phyloP scores from a whole-genome alignment of 2,113 vertebrate species.

The Charadrius vociferus region DNA sequence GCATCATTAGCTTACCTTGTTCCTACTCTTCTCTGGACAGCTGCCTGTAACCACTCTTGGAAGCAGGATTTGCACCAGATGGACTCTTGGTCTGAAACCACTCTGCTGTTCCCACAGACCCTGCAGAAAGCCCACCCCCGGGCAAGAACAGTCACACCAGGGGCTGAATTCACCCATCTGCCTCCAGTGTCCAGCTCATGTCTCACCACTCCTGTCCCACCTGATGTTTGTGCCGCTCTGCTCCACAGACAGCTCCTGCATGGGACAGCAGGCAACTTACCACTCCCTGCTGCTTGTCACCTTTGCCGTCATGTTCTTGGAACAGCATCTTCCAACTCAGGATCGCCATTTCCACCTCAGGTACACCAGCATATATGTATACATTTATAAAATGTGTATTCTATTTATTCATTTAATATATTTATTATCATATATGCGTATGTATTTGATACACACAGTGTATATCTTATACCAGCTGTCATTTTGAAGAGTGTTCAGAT shows the following conservation, averaged over 20 bases:
- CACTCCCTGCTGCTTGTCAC: neutral
- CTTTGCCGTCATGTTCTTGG: neutral
- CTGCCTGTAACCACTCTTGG: neutral
- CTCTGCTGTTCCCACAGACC: neutral
- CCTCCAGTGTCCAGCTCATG: neutral
- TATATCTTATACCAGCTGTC: neutral
- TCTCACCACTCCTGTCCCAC: neutral
- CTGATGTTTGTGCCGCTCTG: too few species aligned
- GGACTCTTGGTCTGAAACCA: neutral
- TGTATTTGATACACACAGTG: neutral
- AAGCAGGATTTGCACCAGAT: rapidly evolving
- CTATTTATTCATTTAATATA: neutral
- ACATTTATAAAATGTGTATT: neutral
- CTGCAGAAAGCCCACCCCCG: neutral
- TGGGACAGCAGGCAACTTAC: neutral
- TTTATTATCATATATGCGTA: neutral
- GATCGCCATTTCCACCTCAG: neutral
- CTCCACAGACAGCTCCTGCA: neutral
- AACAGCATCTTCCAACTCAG: neutral
- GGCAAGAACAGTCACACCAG: neutral
- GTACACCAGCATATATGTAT: neutral
- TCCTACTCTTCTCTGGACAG: neutral
- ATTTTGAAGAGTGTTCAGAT: neutral
- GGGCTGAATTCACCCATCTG: neutral
- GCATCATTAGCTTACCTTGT: neutral